Conservation (phyloP, 35 echinoderm and acorn worm species). For the Apostichopus japonicus region DNA sequence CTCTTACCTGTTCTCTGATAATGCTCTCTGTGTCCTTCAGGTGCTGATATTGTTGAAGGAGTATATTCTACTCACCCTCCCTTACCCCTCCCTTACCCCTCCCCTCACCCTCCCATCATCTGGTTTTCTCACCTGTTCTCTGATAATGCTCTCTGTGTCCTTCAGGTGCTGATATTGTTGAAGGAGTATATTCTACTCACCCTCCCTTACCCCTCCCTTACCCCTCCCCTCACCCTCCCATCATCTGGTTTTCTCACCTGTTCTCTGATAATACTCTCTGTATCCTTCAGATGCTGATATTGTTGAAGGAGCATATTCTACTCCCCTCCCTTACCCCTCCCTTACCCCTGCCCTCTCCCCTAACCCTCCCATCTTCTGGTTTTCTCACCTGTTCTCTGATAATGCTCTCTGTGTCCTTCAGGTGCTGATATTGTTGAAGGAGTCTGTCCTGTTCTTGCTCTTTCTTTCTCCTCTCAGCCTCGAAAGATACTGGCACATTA, state of each 20-base stretch:
- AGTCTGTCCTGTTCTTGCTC: constrained; percentile 95
- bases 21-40: constrained; percentile 97
- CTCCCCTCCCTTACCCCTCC: too few species aligned
- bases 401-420: too few species aligned
- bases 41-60: constrained; percentile 90
- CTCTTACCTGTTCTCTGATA: constrained; percentile 82
- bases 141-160: constrained; percentile 93
- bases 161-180: constrained; percentile 96
- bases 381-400: too few species aligned
- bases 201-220: constrained; percentile 81
- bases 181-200: constrained; percentile 85
- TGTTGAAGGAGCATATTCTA: too few species aligned
- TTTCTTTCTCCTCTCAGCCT: constrained; percentile 76
- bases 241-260: too few species aligned
- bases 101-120: not conserved
- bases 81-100: constrained; percentile 22
- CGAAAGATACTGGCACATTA: constrained; percentile 91
- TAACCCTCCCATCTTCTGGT: too few species aligned
- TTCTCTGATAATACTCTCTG: too few species aligned
- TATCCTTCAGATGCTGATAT: too few species aligned
- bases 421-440: constrained; percentile 86
- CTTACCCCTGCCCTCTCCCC: too few species aligned
- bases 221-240: too few species aligned
- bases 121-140: constrained; percentile 71
- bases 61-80: constrained; percentile 88